Evolutionary conservation across 2,113 vertebrate genomes (phyloP).

Genomic region (Muntiacus muntjak): DNA sequence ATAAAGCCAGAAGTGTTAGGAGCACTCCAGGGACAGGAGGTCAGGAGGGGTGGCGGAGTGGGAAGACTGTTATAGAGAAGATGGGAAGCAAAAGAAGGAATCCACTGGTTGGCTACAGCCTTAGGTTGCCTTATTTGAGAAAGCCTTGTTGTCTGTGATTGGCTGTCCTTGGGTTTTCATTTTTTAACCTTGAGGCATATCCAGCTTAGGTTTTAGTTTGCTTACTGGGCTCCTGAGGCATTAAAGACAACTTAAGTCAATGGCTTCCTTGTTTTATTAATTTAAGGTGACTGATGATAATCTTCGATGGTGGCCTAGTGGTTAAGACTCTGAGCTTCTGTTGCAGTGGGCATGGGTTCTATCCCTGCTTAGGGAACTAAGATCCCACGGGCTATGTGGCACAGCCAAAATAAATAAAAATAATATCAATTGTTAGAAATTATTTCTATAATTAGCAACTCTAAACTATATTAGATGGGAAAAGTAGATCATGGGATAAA

Average conservation of each 20-base stretch:
- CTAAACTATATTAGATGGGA: background rate
- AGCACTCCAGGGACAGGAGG: background rate
- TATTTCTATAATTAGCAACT: background rate
- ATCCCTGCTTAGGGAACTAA: background rate
- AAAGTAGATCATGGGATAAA: background rate
- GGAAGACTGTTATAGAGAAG: background rate
- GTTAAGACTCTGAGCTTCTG: background rate
- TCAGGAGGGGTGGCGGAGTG: fast-evolving
- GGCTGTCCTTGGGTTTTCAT: background rate
- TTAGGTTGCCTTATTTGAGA: background rate
- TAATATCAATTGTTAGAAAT: background rate
- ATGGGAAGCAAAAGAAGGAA: background rate
- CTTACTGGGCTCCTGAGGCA: background rate
- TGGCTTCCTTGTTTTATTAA: background rate
- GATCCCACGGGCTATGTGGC: background rate
- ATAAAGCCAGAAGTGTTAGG: background rate
- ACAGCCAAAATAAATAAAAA: background rate
- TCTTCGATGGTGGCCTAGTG: background rate
- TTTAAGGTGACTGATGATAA: background rate
- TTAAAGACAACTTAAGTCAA: background rate
- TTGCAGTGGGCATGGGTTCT: background rate
- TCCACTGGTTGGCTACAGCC: background rate
- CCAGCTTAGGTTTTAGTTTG: background rate
- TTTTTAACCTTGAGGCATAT: background rate
- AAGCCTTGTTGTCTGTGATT: background rate